Percentiles rank a stretch among this genome's conserved stretches.
Evolutionary conservation across 2,797 vertebrate species (phyloP).

Genomic region (Sebastes miniatus): DNA sequence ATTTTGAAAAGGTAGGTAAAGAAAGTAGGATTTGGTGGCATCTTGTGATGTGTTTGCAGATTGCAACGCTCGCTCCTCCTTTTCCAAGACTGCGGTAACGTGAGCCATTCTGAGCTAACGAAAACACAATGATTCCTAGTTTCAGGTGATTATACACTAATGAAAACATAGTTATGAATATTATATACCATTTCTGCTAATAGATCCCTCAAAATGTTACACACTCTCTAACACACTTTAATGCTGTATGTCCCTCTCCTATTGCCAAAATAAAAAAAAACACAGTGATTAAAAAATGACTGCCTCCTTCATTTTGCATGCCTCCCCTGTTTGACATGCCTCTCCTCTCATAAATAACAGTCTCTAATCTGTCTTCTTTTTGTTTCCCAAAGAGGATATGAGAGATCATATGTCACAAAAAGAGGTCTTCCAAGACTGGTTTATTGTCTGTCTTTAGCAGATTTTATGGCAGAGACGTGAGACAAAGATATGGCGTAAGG

Average conservation of each 20-base stretch:
- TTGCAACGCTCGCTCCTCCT: too few species aligned
- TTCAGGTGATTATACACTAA: not conserved
- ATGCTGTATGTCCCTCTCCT: too few species aligned
- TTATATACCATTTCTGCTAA: not conserved
- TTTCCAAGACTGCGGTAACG: too few species aligned
- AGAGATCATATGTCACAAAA: not conserved
- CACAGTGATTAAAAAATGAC: not conserved
- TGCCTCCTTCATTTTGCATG: not conserved
- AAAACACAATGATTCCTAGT: not conserved
- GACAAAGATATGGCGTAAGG: not conserved
- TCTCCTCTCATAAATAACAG: not conserved
- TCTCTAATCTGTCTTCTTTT: not conserved
- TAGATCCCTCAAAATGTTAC: too few species aligned
- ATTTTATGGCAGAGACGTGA: not conserved
- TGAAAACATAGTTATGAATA: not conserved
- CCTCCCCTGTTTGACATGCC: not conserved
- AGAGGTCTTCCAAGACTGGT: not conserved
- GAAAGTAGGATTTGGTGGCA: too few species aligned
- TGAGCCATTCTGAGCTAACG: not conserved
- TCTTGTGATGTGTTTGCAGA: too few species aligned
- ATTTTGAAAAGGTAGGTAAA: too few species aligned
- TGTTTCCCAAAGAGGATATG: not conserved
- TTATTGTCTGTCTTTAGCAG: not conserved
- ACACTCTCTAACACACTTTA: too few species aligned
- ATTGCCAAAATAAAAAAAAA: too few species aligned